These are phyloP conservation scores for Encarsia formosa DNA, from an alignment of 2,888 invertebrate genomes.

Conservation along the genomic window DNA sequence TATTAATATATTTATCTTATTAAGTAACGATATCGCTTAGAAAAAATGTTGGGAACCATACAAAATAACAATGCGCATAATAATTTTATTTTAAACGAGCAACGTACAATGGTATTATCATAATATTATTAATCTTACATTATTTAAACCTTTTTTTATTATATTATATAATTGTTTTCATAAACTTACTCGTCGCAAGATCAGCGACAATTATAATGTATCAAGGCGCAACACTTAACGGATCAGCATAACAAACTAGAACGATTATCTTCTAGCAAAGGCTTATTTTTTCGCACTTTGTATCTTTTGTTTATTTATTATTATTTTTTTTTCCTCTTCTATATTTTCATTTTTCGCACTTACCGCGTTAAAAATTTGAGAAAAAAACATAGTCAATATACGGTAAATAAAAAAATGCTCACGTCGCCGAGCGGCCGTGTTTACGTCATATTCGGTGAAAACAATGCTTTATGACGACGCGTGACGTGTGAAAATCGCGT, in stretches of 20 bases:
- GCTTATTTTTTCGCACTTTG: not conserved
- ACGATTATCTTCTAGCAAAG: constrained; percentile 40
- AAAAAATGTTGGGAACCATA: constrained; percentile 47
- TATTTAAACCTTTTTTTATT: constrained; percentile 4
- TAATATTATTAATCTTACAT: not conserved
- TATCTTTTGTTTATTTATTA: not conserved
- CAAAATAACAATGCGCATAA: constrained; percentile 49
- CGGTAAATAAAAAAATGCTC: too few relatives aligned
- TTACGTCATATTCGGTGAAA: too few relatives aligned
- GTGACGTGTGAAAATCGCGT: not conserved
- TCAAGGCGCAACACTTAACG: constrained; percentile 36
- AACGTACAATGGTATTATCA: constrained; percentile 35
- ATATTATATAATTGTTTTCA: not conserved
- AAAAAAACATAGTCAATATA: too few relatives aligned
- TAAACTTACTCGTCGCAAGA: not conserved
- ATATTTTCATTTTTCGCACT: too few relatives aligned
- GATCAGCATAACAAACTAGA: constrained; percentile 41
- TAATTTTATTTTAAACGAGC: constrained; percentile 42
- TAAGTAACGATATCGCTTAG: constrained; percentile 21
- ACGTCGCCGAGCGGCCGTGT: too few relatives aligned
- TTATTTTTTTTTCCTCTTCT: too few relatives aligned
- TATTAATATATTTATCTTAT: constrained; percentile 21
- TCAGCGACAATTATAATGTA: constrained; percentile 3
- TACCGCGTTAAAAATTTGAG: too few relatives aligned
- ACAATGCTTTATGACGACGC: not conserved